Evolutionary conservation across 2,888 invertebrate species (phyloP).

Genomic region (Anaspis maculata): DNA sequence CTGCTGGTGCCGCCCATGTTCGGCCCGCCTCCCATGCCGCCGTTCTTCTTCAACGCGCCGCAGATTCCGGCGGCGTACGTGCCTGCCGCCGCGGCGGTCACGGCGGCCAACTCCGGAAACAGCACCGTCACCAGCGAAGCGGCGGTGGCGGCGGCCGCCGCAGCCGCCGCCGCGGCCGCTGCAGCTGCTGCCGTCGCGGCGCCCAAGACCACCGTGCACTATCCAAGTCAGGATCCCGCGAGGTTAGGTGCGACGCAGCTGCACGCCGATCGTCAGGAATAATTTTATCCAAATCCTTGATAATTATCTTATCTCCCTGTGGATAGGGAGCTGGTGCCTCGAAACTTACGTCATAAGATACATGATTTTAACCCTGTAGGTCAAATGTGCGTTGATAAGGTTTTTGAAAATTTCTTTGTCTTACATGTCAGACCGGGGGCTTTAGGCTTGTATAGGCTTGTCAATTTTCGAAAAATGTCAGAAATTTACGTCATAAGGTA

Average conservation of each 20-base stretch:
- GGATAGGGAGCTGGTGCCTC: too few relatives aligned
- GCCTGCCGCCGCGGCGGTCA: conserved; percentile 33
- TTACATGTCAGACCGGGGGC: too few relatives aligned
- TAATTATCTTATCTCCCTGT: background rate
- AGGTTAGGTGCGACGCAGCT: conserved; percentile 66
- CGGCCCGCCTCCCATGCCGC: conserved; percentile 50
- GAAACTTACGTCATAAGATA: too few relatives aligned
- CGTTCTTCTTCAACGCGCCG: conserved; percentile 44
- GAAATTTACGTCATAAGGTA: too few relatives aligned
- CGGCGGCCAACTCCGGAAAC: conserved; percentile 10
- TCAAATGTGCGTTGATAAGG: too few relatives aligned
- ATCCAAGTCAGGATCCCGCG: conserved; percentile 96
- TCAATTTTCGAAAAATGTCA: too few relatives aligned
- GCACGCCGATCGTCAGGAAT: conserved; percentile 34
- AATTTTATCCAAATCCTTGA: conserved; percentile 1
- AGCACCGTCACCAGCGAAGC: conserved; percentile 40
- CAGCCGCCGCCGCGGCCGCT: conserved; percentile 30
- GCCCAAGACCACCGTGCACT: conserved; percentile 62
- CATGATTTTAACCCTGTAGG: too few relatives aligned
- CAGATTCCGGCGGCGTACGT: conserved; percentile 31
- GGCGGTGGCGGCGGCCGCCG: conserved; percentile 35
- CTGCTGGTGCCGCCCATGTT: conserved; percentile 51
- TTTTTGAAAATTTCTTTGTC: too few relatives aligned
- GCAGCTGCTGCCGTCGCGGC: conserved; percentile 36
- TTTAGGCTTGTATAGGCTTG: too few relatives aligned